A percentile compares a stretch with the other conserved stretches of the same genome.
Conservation (phyloP, 2,888 invertebrate species). For the Acleris literana region DNA sequence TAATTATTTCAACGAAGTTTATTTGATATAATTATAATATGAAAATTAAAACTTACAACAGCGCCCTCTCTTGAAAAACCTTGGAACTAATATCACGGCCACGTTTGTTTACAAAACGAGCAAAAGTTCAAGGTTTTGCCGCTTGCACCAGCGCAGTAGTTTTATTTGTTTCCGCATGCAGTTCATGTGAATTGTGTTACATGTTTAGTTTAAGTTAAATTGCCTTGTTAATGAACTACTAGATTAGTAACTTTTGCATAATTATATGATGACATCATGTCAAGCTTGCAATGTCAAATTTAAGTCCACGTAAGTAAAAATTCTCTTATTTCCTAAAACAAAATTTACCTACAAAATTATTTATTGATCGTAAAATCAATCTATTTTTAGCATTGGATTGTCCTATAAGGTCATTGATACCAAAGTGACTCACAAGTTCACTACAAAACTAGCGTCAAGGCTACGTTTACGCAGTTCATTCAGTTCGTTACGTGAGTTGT, state of each 20-base stretch:
- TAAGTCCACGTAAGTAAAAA: too few relatives aligned
- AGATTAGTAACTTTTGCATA: background rate
- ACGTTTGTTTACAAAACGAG: conserved; percentile 64
- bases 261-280: too few relatives aligned
- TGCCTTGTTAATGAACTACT: background rate
- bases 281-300: too few relatives aligned
- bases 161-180: conserved; percentile 12
- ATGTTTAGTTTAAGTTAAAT: background rate
- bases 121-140: conserved; percentile 60
- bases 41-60: conserved; percentile 26
- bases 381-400: too few relatives aligned
- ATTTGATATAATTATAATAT: too few relatives aligned
- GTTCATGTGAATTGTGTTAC: conserved; percentile 2
- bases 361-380: too few relatives aligned
- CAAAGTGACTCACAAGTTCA: conserved; percentile 4
- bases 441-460: conserved; percentile 52
- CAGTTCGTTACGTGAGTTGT: conserved; percentile 20
- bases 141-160: conserved; percentile 29
- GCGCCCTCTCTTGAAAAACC: conserved; percentile 58
- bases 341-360: too few relatives aligned
- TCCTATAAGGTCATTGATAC: background rate
- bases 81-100: conserved; percentile 61
- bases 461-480: conserved; percentile 47
- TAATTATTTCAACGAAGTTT: too few relatives aligned
- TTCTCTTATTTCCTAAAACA: too few relatives aligned